Evolutionary conservation across 2,113 vertebrate species (phyloP).

Genomic region (Carlito syrichta): DNA sequence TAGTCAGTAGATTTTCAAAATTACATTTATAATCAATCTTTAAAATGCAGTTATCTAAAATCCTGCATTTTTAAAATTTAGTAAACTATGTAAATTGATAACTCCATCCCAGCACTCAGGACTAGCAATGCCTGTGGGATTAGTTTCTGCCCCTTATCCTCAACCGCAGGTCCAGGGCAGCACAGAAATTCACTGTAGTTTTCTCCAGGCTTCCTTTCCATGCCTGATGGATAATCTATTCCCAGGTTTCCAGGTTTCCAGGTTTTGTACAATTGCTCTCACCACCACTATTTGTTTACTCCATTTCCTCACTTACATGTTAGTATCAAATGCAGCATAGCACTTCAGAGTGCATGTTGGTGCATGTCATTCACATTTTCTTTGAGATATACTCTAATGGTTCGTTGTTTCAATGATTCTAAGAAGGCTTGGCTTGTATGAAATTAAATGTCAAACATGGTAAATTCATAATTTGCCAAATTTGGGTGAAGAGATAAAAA

Average conservation of each 20-base stretch:
- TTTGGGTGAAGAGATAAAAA: background rate
- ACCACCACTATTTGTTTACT: background rate
- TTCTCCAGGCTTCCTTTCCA: background rate
- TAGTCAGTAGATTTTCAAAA: background rate
- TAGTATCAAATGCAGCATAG: rapidly evolving
- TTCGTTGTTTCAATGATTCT: background rate
- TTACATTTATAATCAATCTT: background rate
- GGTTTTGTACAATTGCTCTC: background rate
- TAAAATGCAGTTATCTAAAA: background rate
- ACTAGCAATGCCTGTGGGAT: background rate
- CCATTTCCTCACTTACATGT: background rate
- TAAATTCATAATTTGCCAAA: background rate
- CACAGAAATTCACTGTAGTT: background rate
- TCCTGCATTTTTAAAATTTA: background rate
- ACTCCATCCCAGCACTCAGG: background rate
- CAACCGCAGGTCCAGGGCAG: background rate
- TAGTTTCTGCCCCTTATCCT: rapidly evolving
- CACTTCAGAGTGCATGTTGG: background rate
- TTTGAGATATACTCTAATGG: background rate
- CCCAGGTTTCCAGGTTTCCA: background rate
- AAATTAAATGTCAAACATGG: background rate
- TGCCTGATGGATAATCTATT: background rate
- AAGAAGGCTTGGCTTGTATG: background rate
- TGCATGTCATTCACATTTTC: background rate
- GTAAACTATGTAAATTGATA: background rate